Conservation (phyloP, 2,888 invertebrate species). For the Keiferia lycopersicella region DNA sequence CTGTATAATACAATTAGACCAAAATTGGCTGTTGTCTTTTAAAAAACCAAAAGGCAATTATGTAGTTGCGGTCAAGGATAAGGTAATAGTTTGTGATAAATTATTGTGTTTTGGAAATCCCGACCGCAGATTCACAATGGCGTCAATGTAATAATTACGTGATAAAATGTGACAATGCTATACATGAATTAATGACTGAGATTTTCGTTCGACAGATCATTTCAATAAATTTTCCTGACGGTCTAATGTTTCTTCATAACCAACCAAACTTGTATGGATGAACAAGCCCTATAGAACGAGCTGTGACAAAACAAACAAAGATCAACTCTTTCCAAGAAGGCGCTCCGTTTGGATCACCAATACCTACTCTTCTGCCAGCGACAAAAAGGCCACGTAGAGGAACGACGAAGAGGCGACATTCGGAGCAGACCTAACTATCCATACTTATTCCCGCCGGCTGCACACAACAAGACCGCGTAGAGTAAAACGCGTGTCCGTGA, state of each 20-base stretch:
- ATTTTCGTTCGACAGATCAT: too few species aligned
- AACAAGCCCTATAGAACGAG: background rate
- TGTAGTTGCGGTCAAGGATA: background rate
- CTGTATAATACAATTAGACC: background rate
- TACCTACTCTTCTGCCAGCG: background rate
- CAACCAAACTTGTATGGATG: background rate
- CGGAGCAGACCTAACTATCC: background rate
- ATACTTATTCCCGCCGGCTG: background rate
- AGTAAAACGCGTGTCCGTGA: slow-evolving; percentile 60
- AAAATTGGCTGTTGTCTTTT: background rate
- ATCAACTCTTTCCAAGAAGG: slow-evolving; percentile 6
- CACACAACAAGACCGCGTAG: slow-evolving; percentile 7
- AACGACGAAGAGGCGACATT: too few species aligned
- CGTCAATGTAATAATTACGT: background rate
- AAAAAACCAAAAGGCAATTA: background rate
- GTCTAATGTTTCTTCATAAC: too few species aligned
- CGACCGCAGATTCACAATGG: background rate
- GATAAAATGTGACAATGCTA: too few species aligned
- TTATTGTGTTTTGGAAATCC: background rate
- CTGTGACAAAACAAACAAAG: background rate
- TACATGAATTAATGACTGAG: too few species aligned
- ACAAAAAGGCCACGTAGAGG: too few species aligned
- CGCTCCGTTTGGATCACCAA: background rate
- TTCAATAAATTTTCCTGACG: too few species aligned
- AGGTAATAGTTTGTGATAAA: background rate